A percentile compares a stretch with the other conserved stretches of the same genome.
These are phyloP conservation scores for Chesias legatella DNA, from an alignment of 2,888 invertebrate genomes.

Conservation along the genomic window DNA sequence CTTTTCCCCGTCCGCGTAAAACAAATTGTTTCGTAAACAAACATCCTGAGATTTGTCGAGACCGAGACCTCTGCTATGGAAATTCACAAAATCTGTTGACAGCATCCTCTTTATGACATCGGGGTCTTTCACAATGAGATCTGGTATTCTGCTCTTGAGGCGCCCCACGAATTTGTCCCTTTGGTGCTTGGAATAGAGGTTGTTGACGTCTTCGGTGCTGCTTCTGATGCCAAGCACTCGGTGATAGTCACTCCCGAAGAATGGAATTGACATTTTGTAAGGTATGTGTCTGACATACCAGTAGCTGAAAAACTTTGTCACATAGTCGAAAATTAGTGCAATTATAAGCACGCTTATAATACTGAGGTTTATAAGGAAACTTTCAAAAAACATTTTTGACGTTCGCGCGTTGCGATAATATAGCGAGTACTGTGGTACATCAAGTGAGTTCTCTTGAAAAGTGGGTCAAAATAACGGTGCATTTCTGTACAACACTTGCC, in stretches of 20 bases:
- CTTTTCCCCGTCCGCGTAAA: slow-evolving; percentile 72
- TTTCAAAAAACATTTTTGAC: slow-evolving; percentile 73
- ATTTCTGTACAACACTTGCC: slow-evolving; percentile 30
- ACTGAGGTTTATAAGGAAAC: slow-evolving; percentile 58
- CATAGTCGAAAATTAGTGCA: slow-evolving; percentile 65
- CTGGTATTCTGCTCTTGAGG: slow-evolving; percentile 69
- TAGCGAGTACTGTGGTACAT: slow-evolving; percentile 49
- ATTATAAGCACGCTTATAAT: slow-evolving; percentile 52
- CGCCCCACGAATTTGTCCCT: slow-evolving; percentile 63
- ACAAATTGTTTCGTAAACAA: slow-evolving; percentile 78
- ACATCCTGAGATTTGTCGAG: slow-evolving; percentile 77
- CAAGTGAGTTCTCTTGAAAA: slow-evolving; percentile 37
- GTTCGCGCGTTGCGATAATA: slow-evolving; percentile 53
- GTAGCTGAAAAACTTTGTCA: slow-evolving; percentile 73
- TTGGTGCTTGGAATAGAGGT: slow-evolving; percentile 50
- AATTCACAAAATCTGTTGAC: slow-evolving; percentile 71
- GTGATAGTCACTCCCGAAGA: slow-evolving; percentile 67
- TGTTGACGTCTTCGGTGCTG: slow-evolving; percentile 60
- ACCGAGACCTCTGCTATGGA: slow-evolving; percentile 71
- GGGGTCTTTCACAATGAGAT: slow-evolving; percentile 68
- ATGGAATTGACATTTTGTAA: slow-evolving; percentile 58
- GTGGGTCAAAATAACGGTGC: slow-evolving; percentile 71
- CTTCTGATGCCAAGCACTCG: slow-evolving; percentile 57
- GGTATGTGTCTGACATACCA: slow-evolving; percentile 71
- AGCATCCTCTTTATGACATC: slow-evolving; percentile 66